A percentile compares a stretch with the other conserved stretches of the same genome.
These are phyloP conservation scores for Lepus timidus DNA, from an alignment of 2,113 vertebrate species.

Conservation along the genomic window DNA sequence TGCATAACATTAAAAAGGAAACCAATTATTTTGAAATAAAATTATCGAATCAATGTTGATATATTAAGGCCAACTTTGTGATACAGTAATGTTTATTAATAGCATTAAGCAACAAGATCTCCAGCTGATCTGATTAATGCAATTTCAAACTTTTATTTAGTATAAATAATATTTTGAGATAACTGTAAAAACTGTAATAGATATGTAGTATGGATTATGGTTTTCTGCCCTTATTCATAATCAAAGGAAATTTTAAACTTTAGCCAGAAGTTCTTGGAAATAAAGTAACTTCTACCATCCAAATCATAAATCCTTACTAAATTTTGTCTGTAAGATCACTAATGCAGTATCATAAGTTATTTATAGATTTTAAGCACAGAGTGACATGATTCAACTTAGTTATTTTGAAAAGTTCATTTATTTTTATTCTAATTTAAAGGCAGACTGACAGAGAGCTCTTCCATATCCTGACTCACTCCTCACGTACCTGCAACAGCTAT, in stretches of 20 bases:
- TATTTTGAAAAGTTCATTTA: no score
- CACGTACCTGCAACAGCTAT: no score
- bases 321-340: neutral
- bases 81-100: neutral
- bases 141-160: conserved; percentile 23
- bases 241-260: neutral
- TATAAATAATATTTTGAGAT: conserved; percentile 16
- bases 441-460: no score
- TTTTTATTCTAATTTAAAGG: no score
- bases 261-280: neutral
- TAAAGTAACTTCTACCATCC: neutral
- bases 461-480: no score
- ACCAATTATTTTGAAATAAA: neutral
- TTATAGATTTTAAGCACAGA: neutral
- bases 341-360: neutral
- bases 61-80: conserved; percentile 1
- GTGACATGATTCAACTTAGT: neutral
- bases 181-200: neutral
- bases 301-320: neutral
- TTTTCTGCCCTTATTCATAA: conserved; percentile 17
- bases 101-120: neutral
- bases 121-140: neutral
- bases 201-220: neutral
- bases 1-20: conserved; percentile 9
- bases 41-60: neutral